Conservation (phyloP, 92 coral and sea anemone genomes). For the Epizoanthus scotinus region DNA sequence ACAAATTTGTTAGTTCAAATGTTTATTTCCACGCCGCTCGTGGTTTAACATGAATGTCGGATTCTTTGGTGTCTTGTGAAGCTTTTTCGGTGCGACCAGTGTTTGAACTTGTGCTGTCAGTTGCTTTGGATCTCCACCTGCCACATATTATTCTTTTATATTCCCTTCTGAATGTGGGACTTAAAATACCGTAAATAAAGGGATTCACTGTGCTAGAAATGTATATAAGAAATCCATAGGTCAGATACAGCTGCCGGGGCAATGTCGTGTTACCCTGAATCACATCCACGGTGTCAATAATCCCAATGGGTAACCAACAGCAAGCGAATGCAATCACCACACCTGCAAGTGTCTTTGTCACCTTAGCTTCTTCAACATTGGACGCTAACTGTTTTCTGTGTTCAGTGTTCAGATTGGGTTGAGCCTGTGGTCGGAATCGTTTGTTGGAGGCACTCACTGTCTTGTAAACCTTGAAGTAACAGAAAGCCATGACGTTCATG, state of each 20-base stretch:
- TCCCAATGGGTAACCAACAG: constrained; percentile 31
- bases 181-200: constrained; percentile 33
- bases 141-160: constrained; percentile 27
- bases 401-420: background rate
- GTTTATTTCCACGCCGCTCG: too few relatives aligned
- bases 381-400: constrained; percentile 27
- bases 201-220: constrained; percentile 11
- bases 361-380: constrained; percentile 39
- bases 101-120: constrained; percentile 21
- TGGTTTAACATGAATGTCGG: too few relatives aligned
- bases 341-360: constrained; percentile 37
- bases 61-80: constrained; percentile 12
- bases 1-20: too few relatives aligned
- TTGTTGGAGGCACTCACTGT: constrained; percentile 24
- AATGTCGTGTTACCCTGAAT: constrained; percentile 23
- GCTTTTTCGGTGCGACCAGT: constrained; percentile 16
- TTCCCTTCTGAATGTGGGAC: constrained; percentile 41
- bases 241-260: constrained; percentile 19
- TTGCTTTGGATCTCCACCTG: constrained; percentile 12
- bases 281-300: constrained; percentile 28
- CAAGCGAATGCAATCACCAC: constrained; percentile 33
- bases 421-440: constrained; percentile 13
- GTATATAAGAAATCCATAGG: too few relatives aligned
- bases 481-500: constrained; percentile 33
- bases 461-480: constrained; percentile 34